Evolutionary conservation across 2,113 vertebrate genomes (phyloP).

Genomic region (Hymenochirus boettgeri): DNA sequence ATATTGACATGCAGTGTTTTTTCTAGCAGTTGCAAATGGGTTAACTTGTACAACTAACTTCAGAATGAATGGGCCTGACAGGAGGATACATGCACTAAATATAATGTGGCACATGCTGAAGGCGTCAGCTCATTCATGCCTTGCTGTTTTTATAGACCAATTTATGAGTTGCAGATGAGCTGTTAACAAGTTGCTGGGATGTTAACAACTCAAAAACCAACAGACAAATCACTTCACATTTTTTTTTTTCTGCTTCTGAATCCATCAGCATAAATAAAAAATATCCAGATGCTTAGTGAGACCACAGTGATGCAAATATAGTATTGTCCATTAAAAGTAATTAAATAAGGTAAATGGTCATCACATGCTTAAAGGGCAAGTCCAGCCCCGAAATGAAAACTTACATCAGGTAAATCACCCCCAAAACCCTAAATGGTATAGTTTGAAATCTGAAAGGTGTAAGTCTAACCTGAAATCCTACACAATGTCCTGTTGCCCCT

Average conservation of each 20-base stretch:
- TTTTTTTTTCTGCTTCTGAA: neutral
- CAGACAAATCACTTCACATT: neutral
- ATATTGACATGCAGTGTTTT: no score
- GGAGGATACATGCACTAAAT: neutral
- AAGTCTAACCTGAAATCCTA: no score
- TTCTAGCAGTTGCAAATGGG: neutral
- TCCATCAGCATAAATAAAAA: neutral
- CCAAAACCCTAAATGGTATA: no score
- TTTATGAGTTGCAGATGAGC: slow-evolving; percentile 15
- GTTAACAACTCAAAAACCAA: slow-evolving; percentile 9
- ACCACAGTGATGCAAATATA: no score
- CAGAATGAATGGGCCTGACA: neutral
- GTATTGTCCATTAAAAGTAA: no score
- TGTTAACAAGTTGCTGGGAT: slow-evolving; percentile 12
- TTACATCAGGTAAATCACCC: no score
- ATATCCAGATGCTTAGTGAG: neutral
- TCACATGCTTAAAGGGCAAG: no score
- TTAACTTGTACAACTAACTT: neutral
- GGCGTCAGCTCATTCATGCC: neutral
- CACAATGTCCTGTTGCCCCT: no score
- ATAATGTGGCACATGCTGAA: slow-evolving; percentile 4
- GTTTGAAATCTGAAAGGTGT: no score
- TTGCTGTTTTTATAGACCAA: neutral
- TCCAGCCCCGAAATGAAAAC: no score
- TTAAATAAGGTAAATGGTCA: no score